A percentile compares a stretch with the other conserved stretches of the same genome.
phyloP scores from a whole-genome alignment of 2,797 vertebrate species.

The Lithobates pipiens region DNA sequence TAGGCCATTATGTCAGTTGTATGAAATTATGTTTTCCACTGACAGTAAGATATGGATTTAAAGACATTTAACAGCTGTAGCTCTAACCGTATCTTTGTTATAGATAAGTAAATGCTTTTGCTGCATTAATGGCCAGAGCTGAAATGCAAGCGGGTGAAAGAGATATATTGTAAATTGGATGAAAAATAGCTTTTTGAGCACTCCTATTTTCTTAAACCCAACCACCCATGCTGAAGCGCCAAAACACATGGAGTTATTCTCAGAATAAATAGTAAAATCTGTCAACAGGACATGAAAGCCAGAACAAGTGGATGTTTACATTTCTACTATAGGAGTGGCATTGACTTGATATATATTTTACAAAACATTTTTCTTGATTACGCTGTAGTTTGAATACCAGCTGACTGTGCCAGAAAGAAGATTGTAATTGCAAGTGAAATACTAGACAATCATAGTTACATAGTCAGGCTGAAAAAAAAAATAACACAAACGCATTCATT shows the following conservation, averaged over 20 bases:
- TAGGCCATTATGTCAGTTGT: too few relatives aligned
- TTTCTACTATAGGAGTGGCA: not conserved
- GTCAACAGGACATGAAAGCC: conserved; percentile 1
- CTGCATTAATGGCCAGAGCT: not conserved
- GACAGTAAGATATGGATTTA: not conserved
- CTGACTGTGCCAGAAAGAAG: too few relatives aligned
- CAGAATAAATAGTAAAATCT: conserved; percentile 18
- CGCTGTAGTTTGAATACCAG: too few relatives aligned
- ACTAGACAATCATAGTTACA: too few relatives aligned
- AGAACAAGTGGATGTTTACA: conserved; percentile 4
- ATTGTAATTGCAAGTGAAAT: too few relatives aligned
- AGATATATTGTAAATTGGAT: conserved; percentile 6
- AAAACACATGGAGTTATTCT: conserved; percentile 27
- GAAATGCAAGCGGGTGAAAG: conserved; percentile 2
- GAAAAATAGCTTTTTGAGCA: conserved; percentile 31
- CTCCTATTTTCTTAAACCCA: conserved; percentile 9
- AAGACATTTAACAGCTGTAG: not conserved
- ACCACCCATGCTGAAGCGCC: conserved; percentile 24
- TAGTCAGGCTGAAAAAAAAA: too few relatives aligned
- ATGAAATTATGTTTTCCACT: too few relatives aligned
- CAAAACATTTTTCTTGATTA: not conserved
- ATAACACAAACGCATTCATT: too few relatives aligned
- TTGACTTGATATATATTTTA: not conserved
- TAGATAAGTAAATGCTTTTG: conserved; percentile 27
- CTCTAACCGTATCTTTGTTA: not conserved